These are phyloP conservation scores for Perdita meconis DNA, from an alignment of 2,888 invertebrate genomes.

Conservation along the genomic window DNA sequence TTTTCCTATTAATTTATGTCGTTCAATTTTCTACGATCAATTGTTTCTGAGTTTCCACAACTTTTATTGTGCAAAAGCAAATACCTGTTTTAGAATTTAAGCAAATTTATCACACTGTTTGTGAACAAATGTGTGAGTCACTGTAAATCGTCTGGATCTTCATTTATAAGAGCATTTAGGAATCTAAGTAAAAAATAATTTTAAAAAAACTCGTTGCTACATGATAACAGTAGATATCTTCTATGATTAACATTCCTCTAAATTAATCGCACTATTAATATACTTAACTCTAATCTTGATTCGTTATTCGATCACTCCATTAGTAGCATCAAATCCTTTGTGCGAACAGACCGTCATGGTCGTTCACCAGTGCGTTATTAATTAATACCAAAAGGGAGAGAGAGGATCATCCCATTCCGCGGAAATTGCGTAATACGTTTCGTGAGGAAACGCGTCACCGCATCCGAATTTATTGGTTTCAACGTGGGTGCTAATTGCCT, in stretches of 20 bases:
- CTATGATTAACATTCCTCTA: background rate
- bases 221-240: background rate
- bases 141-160: no score
- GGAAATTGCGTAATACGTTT: constrained; percentile 27
- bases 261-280: background rate
- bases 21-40: no score
- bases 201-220: no score
- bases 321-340: constrained; percentile 5
- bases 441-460: constrained; percentile 16
- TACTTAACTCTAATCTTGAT: constrained; percentile 3
- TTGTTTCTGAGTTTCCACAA: no score
- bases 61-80: no score
- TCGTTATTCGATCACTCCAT: constrained; percentile 35
- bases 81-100: no score
- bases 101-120: no score
- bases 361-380: constrained; percentile 22
- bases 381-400: constrained; percentile 20
- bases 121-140: no score
- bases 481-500: background rate
- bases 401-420: constrained; percentile 44
- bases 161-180: no score
- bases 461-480: background rate
- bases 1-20: no score
- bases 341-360: background rate
- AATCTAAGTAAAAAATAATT: no score